Percentiles rank a stretch among this genome's conserved stretches.
These are phyloP conservation scores for Scomber scombrus DNA, from an alignment of 2,113 vertebrate species.

Conservation along the genomic window DNA sequence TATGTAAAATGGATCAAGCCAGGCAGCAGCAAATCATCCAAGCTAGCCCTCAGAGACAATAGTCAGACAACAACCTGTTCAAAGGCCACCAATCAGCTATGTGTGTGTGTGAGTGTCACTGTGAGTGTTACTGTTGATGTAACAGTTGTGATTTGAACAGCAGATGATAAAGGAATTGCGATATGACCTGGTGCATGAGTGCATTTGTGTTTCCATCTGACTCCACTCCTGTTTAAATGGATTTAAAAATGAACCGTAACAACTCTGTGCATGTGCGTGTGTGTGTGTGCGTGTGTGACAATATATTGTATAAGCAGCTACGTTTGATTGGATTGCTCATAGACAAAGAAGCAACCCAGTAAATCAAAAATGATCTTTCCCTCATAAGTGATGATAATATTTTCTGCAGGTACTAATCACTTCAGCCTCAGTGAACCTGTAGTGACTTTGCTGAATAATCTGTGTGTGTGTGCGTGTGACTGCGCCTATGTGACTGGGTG, in stretches of 20 bases:
- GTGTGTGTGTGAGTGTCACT: constrained; percentile 2
- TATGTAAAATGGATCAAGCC: constrained; percentile 81
- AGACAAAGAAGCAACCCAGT: constrained; percentile 8
- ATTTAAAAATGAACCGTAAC: constrained; percentile 32
- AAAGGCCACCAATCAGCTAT: constrained; percentile 55
- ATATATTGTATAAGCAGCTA: constrained; percentile 19
- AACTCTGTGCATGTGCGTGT: constrained; percentile 14
- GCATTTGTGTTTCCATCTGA: constrained; percentile 23
- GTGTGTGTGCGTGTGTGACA: constrained; percentile 11
- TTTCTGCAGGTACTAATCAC: constrained; percentile 7
- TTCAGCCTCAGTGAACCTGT: neutral
- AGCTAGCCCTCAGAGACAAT: constrained; percentile 45
- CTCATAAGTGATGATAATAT: neutral
- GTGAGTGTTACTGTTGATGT: constrained; percentile 14
- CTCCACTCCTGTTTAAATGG: constrained; percentile 38
- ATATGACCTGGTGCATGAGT: constrained; percentile 29
- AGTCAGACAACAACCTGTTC: constrained; percentile 53
- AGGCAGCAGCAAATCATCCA: constrained; percentile 61
- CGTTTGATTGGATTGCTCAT: constrained; percentile 39
- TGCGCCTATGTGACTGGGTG: neutral
- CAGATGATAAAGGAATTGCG: constrained; percentile 31
- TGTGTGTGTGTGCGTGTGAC: neutral
- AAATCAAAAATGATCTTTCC: neutral
- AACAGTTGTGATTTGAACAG: constrained; percentile 28
- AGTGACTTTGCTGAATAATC: constrained; percentile 25